These are phyloP conservation scores for Porites lutea DNA, from an alignment of 64 coral and sea anemone species.

Conservation along the genomic window DNA sequence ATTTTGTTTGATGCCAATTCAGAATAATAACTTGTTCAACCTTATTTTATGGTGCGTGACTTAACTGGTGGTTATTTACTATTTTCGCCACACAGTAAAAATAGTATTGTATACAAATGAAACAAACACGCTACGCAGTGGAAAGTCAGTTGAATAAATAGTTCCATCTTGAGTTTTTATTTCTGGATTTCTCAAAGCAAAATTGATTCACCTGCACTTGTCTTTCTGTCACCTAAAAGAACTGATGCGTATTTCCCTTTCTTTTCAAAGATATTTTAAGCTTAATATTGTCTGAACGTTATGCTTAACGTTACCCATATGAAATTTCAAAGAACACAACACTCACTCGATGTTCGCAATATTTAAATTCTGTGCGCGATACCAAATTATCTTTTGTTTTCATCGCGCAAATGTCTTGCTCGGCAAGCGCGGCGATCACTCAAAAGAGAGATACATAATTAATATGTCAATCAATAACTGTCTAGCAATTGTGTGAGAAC, in stretches of 20 bases:
- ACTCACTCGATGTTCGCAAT: neutral
- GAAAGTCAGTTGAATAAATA: neutral
- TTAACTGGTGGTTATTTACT: slow-evolving; percentile 27
- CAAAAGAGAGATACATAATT: neutral
- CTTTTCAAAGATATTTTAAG: neutral
- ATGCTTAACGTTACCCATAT: neutral
- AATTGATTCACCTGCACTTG: no score
- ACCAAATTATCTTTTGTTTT: slow-evolving; percentile 43
- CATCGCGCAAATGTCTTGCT: neutral
- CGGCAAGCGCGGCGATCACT: neutral
- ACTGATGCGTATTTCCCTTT: no score
- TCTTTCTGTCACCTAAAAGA: no score
- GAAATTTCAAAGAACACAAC: slow-evolving; percentile 13
- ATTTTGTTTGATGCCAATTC: slow-evolving; percentile 8
- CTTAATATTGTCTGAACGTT: neutral
- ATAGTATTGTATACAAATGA: slow-evolving; percentile 25
- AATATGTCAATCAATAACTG: slow-evolving; percentile 23
- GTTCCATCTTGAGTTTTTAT: no score
- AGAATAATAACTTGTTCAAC: neutral
- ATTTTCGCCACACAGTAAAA: slow-evolving; percentile 16
- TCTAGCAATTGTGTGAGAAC: neutral
- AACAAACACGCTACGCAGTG: slow-evolving; percentile 25
- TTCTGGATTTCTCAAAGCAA: no score
- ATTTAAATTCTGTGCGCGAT: slow-evolving; percentile 29
- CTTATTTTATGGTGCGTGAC: slow-evolving; percentile 25